Percentiles rank a stretch among this genome's conserved stretches.
Conservation (phyloP, 2,113 vertebrate genomes). For the Myodes glareolus region DNA sequence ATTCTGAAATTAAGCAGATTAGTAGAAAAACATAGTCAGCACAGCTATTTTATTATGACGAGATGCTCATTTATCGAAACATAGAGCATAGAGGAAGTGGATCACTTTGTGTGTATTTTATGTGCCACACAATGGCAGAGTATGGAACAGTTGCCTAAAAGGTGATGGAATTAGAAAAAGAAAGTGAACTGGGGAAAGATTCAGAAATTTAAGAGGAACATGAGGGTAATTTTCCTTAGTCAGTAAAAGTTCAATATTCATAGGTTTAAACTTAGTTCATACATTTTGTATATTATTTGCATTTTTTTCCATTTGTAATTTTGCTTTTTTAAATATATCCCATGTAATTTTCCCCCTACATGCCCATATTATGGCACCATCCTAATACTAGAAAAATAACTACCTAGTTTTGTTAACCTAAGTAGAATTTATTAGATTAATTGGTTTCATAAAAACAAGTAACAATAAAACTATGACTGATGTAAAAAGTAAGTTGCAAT, state of each 20-base stretch:
- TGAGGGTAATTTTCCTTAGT: neutral
- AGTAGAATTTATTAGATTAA: neutral
- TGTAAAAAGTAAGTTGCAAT: neutral
- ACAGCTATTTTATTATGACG: neutral
- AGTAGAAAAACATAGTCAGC: neutral
- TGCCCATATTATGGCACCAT: neutral
- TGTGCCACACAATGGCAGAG: rapidly evolving
- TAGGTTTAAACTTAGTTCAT: neutral
- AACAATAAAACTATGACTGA: neutral
- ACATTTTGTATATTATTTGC: neutral
- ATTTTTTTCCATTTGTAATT: neutral
- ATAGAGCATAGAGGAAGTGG: neutral
- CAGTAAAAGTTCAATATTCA: neutral
- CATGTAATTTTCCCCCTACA: neutral
- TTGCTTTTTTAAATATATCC: neutral
- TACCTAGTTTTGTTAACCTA: neutral
- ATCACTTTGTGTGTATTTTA: neutral
- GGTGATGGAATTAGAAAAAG: neutral
- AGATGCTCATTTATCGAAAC: neutral
- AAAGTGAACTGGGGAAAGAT: neutral
- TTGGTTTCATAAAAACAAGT: neutral
- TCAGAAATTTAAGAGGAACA: neutral
- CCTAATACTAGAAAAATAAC: conserved; percentile 21
- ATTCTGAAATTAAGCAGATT: neutral
- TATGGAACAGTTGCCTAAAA: neutral